Evolutionary conservation across 2,888 invertebrate genomes (phyloP).

Genomic region (Sylvicola cinctus): DNA sequence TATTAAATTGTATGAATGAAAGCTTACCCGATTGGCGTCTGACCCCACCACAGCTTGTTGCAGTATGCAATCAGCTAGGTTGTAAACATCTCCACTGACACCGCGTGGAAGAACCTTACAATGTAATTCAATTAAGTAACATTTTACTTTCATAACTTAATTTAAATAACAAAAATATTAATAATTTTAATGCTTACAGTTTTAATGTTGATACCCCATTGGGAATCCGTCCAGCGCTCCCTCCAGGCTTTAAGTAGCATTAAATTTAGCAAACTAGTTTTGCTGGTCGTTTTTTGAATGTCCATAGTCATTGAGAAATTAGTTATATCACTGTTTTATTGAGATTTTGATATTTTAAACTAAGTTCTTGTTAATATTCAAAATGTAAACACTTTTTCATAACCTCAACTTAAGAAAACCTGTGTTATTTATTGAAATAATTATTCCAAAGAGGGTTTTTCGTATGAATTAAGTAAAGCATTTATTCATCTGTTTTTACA

Average conservation of each 20-base stretch:
- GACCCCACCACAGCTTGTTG: slow-evolving; percentile 88
- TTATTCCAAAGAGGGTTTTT: too few relatives aligned
- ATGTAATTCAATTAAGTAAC: too few relatives aligned
- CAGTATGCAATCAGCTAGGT: slow-evolving; percentile 77
- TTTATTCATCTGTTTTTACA: too few relatives aligned
- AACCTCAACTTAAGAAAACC: too few relatives aligned
- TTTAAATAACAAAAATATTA: slow-evolving; percentile 6
- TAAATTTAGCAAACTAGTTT: slow-evolving; percentile 54
- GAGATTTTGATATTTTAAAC: too few relatives aligned
- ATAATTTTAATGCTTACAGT: slow-evolving; percentile 36
- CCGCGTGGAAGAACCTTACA: slow-evolving; percentile 53
- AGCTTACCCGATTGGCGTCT: slow-evolving; percentile 48
- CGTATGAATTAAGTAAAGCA: too few relatives aligned
- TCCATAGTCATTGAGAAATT: slow-evolving; percentile 32
- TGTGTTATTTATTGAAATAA: too few relatives aligned
- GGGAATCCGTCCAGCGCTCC: slow-evolving; percentile 86
- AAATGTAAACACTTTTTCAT: too few relatives aligned
- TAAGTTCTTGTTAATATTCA: too few relatives aligned
- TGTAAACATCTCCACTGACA: slow-evolving; percentile 86
- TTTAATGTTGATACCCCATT: slow-evolving; percentile 93
- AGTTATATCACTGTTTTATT: too few relatives aligned
- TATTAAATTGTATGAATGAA: neutral
- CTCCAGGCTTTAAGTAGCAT: slow-evolving; percentile 54
- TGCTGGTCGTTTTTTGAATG: slow-evolving; percentile 56
- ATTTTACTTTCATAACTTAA: too few relatives aligned